phyloP scores from a whole-genome alignment of 2,113 vertebrate species.

The Callipepla californica region DNA sequence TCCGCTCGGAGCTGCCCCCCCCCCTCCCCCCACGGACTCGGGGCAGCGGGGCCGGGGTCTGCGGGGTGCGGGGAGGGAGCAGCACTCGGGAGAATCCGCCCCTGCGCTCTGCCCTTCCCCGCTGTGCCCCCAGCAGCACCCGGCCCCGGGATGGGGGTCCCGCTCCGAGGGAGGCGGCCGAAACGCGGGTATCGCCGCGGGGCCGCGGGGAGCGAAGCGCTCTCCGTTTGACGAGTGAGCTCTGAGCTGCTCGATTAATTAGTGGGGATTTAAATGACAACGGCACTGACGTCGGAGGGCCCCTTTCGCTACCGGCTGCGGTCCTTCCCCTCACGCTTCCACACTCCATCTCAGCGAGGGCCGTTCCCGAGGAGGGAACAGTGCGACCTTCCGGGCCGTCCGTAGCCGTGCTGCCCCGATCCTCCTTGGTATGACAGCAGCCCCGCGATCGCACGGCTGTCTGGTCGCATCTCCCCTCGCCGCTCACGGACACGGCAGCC shows the following conservation, averaged over 20 bases:
- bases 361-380: not conserved
- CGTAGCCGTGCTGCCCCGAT: not conserved
- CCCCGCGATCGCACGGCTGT: not conserved
- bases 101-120: not conserved
- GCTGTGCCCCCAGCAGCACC: not conserved
- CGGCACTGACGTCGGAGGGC: not conserved
- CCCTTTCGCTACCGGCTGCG: not conserved
- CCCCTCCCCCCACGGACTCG: not conserved
- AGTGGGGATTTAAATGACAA: constrained; percentile 29
- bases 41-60: not conserved
- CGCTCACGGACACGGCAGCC: not conserved
- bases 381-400: not conserved
- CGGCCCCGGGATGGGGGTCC: not conserved
- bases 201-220: not conserved
- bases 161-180: not conserved
- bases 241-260: constrained; percentile 16
- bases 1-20: not conserved
- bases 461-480: constrained; percentile 5
- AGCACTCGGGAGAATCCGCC: not conserved
- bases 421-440: not conserved
- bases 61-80: not conserved
- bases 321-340: not conserved
- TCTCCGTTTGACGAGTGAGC: not conserved
- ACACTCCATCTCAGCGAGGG: not conserved
- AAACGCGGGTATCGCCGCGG: not conserved